Evolutionary conservation across 2,113 vertebrate genomes (phyloP).

Genomic region (Sialia sialis): DNA sequence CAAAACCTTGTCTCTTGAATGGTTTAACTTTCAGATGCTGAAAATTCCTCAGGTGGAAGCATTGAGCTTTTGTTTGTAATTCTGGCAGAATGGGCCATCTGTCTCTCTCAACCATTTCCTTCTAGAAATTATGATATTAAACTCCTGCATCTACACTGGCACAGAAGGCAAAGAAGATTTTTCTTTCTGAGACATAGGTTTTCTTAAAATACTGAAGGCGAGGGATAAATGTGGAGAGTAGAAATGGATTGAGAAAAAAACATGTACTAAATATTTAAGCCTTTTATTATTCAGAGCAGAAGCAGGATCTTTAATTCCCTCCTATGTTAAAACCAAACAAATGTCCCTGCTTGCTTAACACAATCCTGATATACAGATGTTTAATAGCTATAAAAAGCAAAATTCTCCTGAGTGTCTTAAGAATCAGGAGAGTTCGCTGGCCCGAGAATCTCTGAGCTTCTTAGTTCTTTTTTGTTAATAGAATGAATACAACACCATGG

Average conservation of each 20-base stretch:
- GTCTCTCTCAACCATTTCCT: slow-evolving; percentile 15
- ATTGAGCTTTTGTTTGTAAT: not conserved
- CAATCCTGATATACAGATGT: not conserved
- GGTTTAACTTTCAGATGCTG: not conserved
- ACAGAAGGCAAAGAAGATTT: not conserved
- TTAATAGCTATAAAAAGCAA: not conserved
- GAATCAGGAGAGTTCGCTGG: not conserved
- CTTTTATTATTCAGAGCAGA: not conserved
- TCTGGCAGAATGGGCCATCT: slow-evolving; percentile 21
- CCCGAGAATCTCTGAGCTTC: not conserved
- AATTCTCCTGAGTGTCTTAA: not conserved
- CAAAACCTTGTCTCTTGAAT: not conserved
- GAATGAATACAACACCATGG: not conserved
- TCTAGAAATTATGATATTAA: not conserved
- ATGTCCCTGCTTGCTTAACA: not conserved
- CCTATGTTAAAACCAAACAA: not conserved
- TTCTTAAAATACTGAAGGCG: not conserved
- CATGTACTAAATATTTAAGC: not conserved
- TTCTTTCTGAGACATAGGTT: not conserved
- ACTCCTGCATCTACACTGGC: not conserved
- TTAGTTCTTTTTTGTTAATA: not conserved
- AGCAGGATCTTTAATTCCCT: not conserved
- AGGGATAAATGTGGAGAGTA: not conserved
- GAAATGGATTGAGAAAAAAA: not conserved
- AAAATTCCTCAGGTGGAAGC: slow-evolving; percentile 11